Percentiles rank a stretch among this genome's conserved stretches.
Evolutionary conservation across 2,113 vertebrate species (phyloP).

Genomic region (Heterochromis multidens): DNA sequence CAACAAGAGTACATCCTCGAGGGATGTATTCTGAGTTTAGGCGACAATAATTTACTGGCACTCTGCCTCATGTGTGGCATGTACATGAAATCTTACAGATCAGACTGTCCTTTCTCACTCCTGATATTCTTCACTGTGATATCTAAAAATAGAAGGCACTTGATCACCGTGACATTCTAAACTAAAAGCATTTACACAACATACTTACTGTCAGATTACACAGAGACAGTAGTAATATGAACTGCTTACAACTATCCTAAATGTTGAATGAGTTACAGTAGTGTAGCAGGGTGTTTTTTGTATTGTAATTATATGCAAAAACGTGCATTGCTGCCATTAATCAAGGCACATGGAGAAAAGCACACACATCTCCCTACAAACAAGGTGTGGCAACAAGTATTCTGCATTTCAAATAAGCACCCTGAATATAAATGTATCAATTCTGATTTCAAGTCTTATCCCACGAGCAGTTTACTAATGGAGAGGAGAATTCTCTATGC

Average conservation of each 20-base stretch:
- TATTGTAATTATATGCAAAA: constrained; percentile 24
- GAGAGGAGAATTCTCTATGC: not conserved
- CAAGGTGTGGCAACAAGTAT: not conserved
- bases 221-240: not conserved
- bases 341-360: not conserved
- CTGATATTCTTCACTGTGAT: not conserved
- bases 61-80: not conserved
- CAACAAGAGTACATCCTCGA: not conserved
- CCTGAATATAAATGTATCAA: not conserved
- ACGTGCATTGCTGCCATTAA: not conserved
- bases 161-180: not conserved
- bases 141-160: not conserved
- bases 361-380: not conserved
- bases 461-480: not conserved
- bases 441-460: not conserved
- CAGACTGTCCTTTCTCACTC: not conserved
- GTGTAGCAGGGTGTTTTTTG: not conserved
- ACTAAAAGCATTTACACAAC: not conserved
- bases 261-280: not conserved
- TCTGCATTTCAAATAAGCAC: constrained; percentile 18
- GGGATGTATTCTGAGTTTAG: not conserved
- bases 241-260: not conserved
- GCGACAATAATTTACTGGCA: not conserved
- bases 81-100: not conserved
- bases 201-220: not conserved